phyloP scores from a whole-genome alignment of 2,113 vertebrate genomes.

The Colius striatus region DNA sequence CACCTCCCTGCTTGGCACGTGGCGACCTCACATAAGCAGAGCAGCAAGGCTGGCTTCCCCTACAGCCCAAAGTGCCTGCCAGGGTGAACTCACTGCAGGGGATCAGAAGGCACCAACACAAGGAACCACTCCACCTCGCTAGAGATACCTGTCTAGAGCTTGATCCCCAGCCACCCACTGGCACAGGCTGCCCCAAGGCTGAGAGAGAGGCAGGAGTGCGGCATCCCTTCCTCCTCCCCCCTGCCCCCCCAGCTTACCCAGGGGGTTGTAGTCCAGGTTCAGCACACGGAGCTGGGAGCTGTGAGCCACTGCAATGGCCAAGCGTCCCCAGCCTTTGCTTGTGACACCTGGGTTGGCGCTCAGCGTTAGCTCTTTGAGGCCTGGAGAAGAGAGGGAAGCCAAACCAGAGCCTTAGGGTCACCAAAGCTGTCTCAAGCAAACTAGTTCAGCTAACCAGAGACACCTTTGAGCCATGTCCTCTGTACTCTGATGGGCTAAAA shows the following conservation, averaged over 20 bases:
- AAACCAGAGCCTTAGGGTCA: not conserved
- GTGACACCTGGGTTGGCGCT: constrained; percentile 94
- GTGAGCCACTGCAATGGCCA: constrained; percentile 93
- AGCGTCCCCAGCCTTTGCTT: constrained; percentile 90
- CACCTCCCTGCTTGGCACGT: accelerated
- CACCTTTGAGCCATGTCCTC: not conserved
- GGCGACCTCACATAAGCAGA: not conserved
- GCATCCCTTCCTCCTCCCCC: not conserved
- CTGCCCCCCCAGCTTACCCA: constrained; percentile 79
- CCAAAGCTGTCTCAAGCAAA: not conserved
- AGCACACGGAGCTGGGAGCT: constrained; percentile 94
- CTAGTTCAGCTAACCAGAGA: not conserved
- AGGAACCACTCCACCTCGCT: not conserved
- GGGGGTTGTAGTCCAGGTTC: constrained; percentile 95
- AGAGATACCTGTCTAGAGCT: not conserved
- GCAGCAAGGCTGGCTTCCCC: not conserved
- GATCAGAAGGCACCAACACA: not conserved
- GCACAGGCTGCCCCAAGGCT: accelerated
- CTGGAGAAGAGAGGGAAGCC: constrained; percentile 73
- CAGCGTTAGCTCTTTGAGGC: constrained; percentile 92
- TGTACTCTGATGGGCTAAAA: not conserved
- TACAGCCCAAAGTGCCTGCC: not conserved
- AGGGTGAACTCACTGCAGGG: not conserved
- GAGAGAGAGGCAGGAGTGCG: not conserved
- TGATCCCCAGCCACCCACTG: not conserved